Base-by-base conservation (phyloP, 2,888 invertebrate genomes). In the Bembecia ichneumoniformis region DNA sequence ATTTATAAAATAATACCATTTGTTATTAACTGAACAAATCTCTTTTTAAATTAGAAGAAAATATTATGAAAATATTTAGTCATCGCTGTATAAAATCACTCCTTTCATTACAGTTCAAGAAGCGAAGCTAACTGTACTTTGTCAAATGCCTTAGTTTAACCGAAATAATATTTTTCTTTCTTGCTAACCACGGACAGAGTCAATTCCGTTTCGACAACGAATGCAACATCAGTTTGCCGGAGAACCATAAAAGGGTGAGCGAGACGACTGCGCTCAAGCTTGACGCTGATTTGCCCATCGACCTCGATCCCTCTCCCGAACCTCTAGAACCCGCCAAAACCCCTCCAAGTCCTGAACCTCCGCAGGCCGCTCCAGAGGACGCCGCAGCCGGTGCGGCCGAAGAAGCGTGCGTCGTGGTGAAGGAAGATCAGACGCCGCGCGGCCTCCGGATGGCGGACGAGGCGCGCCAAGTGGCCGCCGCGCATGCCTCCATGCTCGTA, bases 121-220 rank as follows among this genome's bases (percentile, higher is more conserved):
- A 28, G n/a, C n/a, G n/a, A n/a, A n/a, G n/a, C n/a, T n/a, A 28
- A 28, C 2, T 28, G 2, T 5, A 9, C n/a, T n/a, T n/a, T n/a
- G n/a, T n/a, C n/a, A 28, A 28, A 28, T 28, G 28, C 0, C 28
- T 28, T 9, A 7, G 0, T 2, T 28, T 28, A 28, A 28, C 28
- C 28, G 5, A 9, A 7, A 28, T 28, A 28, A 28, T 28, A 28
- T 28, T 69, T 70, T 58, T 80, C 56, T 78, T 79, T 74, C 74
- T 67, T 68, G 80, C 82, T 74, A 63, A 73, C 79, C 16, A 53
- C 65, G 78, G 79, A 76, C 93, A 99, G 97, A 98, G 98, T 90
- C 98, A 99, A 89, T 99, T 99, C 91, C 94, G 98, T 83, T 99
- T 99, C 90, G 99, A 99, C 91, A 98, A 98, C 90, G 99, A 99